phyloP scores from a whole-genome alignment of 2,113 vertebrate species.

The Glaucidium brasilianum region DNA sequence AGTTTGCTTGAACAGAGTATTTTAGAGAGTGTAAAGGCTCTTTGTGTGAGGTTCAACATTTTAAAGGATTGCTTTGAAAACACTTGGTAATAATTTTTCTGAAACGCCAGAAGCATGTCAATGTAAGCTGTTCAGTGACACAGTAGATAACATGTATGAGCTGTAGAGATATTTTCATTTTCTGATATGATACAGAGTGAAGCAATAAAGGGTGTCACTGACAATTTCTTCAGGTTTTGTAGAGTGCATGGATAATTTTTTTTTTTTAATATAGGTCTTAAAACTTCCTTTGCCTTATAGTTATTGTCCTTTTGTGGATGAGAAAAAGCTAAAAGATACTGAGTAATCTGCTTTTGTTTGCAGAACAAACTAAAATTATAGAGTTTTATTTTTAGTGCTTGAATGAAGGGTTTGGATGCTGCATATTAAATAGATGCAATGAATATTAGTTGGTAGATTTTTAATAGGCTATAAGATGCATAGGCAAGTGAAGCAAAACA shows the following conservation, averaged over 20 bases:
- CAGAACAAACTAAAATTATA: neutral
- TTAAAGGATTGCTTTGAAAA: neutral
- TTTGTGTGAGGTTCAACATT: neutral
- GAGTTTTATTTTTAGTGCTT: neutral
- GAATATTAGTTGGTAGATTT: neutral
- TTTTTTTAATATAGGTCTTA: neutral
- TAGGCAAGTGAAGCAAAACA: neutral
- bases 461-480: neutral
- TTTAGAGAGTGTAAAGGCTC: neutral
- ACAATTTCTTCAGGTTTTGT: neutral
- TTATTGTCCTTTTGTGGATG: neutral
- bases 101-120: neutral
- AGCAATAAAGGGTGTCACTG: neutral
- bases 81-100: neutral
- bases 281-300: neutral
- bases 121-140: neutral
- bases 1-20: neutral
- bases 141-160: neutral
- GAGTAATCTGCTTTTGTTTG: neutral
- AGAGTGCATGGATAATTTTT: neutral
- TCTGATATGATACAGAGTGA: neutral
- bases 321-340: neutral
- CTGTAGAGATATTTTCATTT: neutral
- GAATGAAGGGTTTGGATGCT: neutral
- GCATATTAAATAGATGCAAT: neutral